Percentiles rank a stretch among this genome's conserved stretches.
These are phyloP conservation scores for Bombus huntii DNA, from an alignment of 1,140 invertebrate species.

Conservation along the genomic window DNA sequence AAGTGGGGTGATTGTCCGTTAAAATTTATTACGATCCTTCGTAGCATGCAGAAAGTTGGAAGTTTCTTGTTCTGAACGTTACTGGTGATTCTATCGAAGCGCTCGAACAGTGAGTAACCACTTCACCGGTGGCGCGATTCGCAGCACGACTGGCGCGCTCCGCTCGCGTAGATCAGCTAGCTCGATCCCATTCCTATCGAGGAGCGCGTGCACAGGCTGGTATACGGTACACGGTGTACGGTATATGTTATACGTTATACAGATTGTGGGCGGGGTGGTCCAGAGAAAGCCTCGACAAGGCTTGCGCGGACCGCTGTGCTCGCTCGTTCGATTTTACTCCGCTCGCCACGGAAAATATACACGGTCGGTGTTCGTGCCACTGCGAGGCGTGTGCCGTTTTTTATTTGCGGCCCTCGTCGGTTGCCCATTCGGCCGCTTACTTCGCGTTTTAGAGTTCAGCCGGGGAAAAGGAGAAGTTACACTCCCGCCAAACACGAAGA, in stretches of 20 bases:
- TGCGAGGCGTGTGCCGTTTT: conserved; percentile 73
- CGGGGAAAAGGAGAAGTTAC: conserved; percentile 54
- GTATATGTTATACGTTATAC: conserved; percentile 50
- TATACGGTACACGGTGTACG: conserved; percentile 50
- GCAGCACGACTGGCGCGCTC: not conserved
- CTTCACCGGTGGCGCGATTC: not conserved
- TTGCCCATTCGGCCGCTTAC: conserved; percentile 54
- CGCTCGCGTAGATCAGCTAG: not conserved
- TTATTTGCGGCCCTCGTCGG: conserved; percentile 45
- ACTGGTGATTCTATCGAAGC: not conserved
- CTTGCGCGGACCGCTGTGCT: conserved; percentile 38
- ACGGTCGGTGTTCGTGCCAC: conserved; percentile 57
- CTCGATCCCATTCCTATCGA: conserved; percentile 47
- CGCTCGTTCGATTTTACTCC: conserved; percentile 40
- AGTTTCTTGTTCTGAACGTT: not conserved
- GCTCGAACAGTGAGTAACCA: not conserved
- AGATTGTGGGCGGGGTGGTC: conserved; percentile 77
- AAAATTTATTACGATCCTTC: not conserved
- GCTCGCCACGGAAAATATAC: conserved; percentile 50
- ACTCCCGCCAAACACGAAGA: conserved; percentile 50
- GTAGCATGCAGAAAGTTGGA: not conserved
- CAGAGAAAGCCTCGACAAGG: conserved; percentile 75
- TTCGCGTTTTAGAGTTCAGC: conserved; percentile 39
- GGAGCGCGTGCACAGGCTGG: conserved; percentile 20
- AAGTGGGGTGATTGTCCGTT: not conserved